Percentiles rank a stretch among this genome's conserved stretches.
These are phyloP conservation scores for Himalopsyche kuldschensis DNA, from an alignment of 2,888 invertebrate species.

Conservation along the genomic window DNA sequence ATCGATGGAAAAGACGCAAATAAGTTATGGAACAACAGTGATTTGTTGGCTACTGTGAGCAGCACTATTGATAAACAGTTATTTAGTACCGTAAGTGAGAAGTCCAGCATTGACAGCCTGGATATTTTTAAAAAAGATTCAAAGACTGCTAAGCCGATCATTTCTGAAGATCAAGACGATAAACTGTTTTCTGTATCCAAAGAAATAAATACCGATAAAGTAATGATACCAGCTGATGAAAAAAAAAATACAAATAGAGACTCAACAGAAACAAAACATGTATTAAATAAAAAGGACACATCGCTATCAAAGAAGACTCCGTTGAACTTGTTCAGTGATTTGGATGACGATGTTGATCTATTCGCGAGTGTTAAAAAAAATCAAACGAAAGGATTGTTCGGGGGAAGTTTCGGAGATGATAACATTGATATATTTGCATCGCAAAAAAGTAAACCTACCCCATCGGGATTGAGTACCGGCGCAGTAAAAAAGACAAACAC, in stretches of 20 bases:
- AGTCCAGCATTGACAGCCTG: background rate
- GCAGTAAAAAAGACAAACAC: background rate
- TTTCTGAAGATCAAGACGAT: background rate
- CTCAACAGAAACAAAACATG: background rate
- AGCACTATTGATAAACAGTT: background rate
- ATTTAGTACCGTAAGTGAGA: background rate
- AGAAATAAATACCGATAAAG: slow-evolving; percentile 4
- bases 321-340: slow-evolving; percentile 45
- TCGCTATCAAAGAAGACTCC: background rate
- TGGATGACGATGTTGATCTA: slow-evolving; percentile 48
- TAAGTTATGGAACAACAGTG: background rate
- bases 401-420: slow-evolving; percentile 15
- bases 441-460: background rate
- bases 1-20: background rate
- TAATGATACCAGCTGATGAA: background rate
- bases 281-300: background rate
- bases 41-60: background rate
- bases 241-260: background rate
- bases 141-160: background rate
- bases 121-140: background rate
- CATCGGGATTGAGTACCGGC: background rate
- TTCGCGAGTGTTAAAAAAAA: slow-evolving; percentile 42
- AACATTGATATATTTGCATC: background rate
- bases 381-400: slow-evolving; percentile 16
- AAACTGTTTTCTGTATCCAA: background rate